phyloP scores from a whole-genome alignment of 2,888 invertebrate species.

The Apamea monoglypha region DNA sequence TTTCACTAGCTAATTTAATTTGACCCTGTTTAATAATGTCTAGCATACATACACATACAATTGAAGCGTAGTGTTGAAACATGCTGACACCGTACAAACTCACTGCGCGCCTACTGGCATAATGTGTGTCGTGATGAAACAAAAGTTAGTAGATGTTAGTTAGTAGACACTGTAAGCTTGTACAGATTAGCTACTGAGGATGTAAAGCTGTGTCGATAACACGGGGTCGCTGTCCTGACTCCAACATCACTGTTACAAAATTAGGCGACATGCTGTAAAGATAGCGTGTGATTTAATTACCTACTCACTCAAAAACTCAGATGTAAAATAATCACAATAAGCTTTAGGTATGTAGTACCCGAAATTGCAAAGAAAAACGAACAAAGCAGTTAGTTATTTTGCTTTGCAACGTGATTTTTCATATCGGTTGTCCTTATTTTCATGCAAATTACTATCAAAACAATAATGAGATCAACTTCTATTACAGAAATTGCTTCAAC shows the following conservation, averaged over 20 bases:
- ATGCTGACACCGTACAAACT: slow-evolving; percentile 19
- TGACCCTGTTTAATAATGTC: neutral
- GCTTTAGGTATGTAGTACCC: neutral
- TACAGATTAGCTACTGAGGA: slow-evolving; percentile 63
- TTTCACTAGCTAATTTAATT: neutral
- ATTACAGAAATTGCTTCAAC: neutral
- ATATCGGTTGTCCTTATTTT: slow-evolving; percentile 11
- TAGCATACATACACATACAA: neutral
- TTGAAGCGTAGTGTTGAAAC: slow-evolving; percentile 1
- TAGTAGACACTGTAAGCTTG: slow-evolving; percentile 58
- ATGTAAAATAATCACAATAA: slow-evolving; percentile 21
- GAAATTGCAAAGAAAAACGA: neutral
- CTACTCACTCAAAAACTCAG: slow-evolving; percentile 51
- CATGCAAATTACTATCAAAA: neutral
- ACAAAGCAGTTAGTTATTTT: neutral
- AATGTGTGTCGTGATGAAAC: slow-evolving; percentile 42
- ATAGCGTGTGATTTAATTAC: slow-evolving; percentile 68
- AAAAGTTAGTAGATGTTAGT: slow-evolving; percentile 50
- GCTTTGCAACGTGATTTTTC: neutral
- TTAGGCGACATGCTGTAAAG: slow-evolving; percentile 75
- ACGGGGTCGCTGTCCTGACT: slow-evolving; percentile 79
- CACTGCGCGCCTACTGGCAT: neutral
- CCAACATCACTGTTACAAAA: slow-evolving; percentile 75
- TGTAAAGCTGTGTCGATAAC: slow-evolving; percentile 75
- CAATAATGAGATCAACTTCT: neutral